A percentile compares a stretch with the other conserved stretches of the same genome.
Evolutionary conservation across 1,140 invertebrate genomes (phyloP).

Genomic region (Cydia amplana): DNA sequence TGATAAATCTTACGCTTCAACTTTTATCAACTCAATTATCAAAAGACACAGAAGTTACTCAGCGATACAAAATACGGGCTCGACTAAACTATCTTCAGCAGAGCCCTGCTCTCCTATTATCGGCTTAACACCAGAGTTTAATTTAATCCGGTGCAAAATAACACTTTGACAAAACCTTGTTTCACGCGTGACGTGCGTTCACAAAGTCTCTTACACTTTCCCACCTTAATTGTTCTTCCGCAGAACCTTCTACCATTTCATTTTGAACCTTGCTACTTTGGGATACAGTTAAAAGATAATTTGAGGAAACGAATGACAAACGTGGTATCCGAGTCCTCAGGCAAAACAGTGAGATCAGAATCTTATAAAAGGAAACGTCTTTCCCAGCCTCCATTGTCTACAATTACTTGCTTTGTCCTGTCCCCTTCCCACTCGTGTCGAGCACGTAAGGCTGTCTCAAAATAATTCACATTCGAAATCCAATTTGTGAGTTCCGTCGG

Average conservation of each 20-base stretch:
- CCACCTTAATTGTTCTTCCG: constrained; percentile 39
- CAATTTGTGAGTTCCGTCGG: constrained; percentile 53
- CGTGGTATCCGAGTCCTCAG: constrained; percentile 54
- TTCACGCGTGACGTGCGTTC: constrained; percentile 67
- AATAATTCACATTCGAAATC: constrained; percentile 48
- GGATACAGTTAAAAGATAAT: constrained; percentile 11
- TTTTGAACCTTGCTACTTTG: constrained; percentile 20
- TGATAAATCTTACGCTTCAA: neutral
- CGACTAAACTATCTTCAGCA: neutral
- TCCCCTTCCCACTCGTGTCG: constrained; percentile 43
- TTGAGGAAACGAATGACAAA: constrained; percentile 23
- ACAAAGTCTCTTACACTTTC: constrained; percentile 63
- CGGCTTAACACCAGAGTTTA: constrained; percentile 37
- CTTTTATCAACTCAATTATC: constrained; percentile 20
- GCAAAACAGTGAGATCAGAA: constrained; percentile 70
- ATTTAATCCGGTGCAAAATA: constrained; percentile 50
- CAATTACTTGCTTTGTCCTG: constrained; percentile 68
- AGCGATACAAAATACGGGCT: constrained; percentile 26
- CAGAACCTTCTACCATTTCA: neutral
- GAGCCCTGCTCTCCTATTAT: neutral
- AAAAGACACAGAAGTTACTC: constrained; percentile 30
- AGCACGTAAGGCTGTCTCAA: constrained; percentile 40
- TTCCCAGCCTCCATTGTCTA: constrained; percentile 75
- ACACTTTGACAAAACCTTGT: constrained; percentile 73
- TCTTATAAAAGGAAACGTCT: constrained; percentile 75